These are phyloP conservation scores for Cryptus armator DNA, from an alignment of 2,888 invertebrate genomes.

Conservation along the genomic window DNA sequence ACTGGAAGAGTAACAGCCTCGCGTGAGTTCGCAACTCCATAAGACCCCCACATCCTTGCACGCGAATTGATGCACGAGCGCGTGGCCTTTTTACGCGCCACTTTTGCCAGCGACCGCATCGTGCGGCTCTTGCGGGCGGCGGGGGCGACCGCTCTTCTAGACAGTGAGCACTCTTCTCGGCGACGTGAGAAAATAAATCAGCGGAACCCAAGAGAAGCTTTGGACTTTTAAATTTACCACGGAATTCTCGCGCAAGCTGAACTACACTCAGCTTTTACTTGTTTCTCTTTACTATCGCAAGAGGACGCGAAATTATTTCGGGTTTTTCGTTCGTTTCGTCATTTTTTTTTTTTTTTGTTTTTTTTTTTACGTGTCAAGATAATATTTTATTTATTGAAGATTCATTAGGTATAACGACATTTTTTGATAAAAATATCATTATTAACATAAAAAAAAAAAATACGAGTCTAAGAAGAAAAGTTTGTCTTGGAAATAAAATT, in stretches of 20 bases:
- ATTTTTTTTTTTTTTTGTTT: no score
- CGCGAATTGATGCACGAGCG: slow-evolving; percentile 41
- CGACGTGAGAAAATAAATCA: slow-evolving; percentile 14
- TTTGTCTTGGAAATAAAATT: no score
- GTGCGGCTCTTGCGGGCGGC: not conserved
- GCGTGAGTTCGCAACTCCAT: slow-evolving; percentile 37
- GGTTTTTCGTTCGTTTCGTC: no score
- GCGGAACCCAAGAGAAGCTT: not conserved
- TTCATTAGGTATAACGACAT: no score
- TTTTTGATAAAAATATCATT: no score
- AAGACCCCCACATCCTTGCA: slow-evolving; percentile 9
- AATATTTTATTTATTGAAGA: no score
- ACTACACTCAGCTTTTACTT: not conserved
- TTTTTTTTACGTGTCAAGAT: no score
- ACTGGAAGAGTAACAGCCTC: slow-evolving; percentile 4
- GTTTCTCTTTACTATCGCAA: no score
- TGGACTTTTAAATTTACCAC: not conserved
- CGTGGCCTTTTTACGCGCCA: slow-evolving; percentile 58
- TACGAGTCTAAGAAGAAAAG: no score
- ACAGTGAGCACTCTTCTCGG: slow-evolving; percentile 37
- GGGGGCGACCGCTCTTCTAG: no score
- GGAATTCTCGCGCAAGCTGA: not conserved
- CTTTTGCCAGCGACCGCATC: slow-evolving; percentile 42
- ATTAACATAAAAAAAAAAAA: no score
- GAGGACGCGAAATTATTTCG: no score